These are phyloP conservation scores for Helicolenus hilgendorfi DNA, from an alignment of 2,797 vertebrate species.

Conservation along the genomic window DNA sequence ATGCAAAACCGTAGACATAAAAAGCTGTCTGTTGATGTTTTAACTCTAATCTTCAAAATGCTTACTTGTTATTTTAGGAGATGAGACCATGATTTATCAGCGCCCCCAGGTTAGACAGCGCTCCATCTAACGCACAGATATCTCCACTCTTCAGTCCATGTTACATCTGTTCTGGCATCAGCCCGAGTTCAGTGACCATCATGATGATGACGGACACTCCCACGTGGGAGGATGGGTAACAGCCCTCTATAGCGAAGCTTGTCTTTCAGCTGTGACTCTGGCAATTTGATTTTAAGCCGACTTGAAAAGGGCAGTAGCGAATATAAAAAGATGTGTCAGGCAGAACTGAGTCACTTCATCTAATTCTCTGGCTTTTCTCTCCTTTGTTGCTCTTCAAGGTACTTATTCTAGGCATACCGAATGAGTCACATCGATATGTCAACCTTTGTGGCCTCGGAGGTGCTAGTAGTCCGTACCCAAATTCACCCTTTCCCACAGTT, in stretches of 20 bases:
- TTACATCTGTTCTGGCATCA: not conserved
- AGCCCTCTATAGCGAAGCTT: conserved; percentile 39
- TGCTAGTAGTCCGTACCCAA: not conserved
- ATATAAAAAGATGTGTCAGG: conserved; percentile 62
- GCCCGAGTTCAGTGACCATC: conserved; percentile 7
- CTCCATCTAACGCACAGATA: not conserved
- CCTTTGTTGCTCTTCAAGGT: conserved; percentile 51
- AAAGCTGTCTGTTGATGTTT: not conserved
- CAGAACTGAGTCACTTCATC: conserved; percentile 72
- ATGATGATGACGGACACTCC: conserved; percentile 3
- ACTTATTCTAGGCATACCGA: conserved; percentile 37
- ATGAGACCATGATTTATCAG: not conserved
- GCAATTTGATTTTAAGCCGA: conserved; percentile 75
- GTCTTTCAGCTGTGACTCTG: conserved; percentile 54
- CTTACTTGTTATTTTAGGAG: conserved; percentile 24
- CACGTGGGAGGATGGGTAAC: conserved; percentile 13
- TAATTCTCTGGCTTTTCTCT: conserved; percentile 51
- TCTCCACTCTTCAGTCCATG: conserved; percentile 11
- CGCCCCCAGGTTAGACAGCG: not conserved
- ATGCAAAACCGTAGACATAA: not conserved
- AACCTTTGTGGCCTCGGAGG: conserved; percentile 42
- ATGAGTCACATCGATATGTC: conserved; percentile 70
- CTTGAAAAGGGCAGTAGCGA: conserved; percentile 81
- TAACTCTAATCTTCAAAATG: conserved; percentile 6
- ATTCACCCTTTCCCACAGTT: not conserved